Evolutionary conservation across 1,140 invertebrate species (phyloP).

Genomic region (Phocides pigmalion): DNA sequence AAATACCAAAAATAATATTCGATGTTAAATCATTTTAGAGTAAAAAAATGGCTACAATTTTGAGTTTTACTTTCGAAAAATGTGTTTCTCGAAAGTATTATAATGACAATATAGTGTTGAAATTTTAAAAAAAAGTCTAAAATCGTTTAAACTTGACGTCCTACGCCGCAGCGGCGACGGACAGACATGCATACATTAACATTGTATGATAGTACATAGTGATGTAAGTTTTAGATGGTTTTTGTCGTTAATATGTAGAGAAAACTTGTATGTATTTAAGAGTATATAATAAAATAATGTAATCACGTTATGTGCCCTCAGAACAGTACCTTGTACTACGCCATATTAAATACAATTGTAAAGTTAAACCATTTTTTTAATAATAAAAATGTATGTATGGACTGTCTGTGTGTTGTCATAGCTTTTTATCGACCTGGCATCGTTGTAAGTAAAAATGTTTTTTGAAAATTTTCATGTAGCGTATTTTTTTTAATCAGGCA

Average conservation of each 20-base stretch:
- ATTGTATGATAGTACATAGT: slow-evolving; percentile 13
- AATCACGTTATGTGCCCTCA: slow-evolving; percentile 1
- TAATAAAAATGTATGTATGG: not conserved
- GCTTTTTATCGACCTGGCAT: not conserved
- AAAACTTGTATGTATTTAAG: not conserved
- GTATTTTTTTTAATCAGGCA: too few relatives aligned
- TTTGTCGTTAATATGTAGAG: slow-evolving; percentile 13
- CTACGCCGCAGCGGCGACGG: not conserved
- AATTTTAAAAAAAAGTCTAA: slow-evolving; percentile 6
- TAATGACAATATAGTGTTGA: slow-evolving; percentile 16
- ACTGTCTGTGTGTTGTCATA: slow-evolving; percentile 1
- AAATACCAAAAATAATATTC: too few relatives aligned
- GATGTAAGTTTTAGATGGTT: slow-evolving; percentile 17
- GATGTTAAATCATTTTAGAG: too few relatives aligned
- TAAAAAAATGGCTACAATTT: too few relatives aligned
- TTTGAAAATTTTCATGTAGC: too few relatives aligned
- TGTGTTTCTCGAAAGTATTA: slow-evolving; percentile 19
- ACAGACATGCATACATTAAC: slow-evolving; percentile 7
- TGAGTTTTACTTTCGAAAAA: not conserved
- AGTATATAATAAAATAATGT: not conserved
- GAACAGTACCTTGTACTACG: slow-evolving; percentile 18
- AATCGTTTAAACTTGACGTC: not conserved
- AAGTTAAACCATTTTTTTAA: slow-evolving; percentile 11
- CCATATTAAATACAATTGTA: slow-evolving; percentile 13
- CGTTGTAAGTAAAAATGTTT: too few relatives aligned